phyloP scores from a whole-genome alignment of 2,113 vertebrate species.

The Halichoeres trimaculatus region DNA sequence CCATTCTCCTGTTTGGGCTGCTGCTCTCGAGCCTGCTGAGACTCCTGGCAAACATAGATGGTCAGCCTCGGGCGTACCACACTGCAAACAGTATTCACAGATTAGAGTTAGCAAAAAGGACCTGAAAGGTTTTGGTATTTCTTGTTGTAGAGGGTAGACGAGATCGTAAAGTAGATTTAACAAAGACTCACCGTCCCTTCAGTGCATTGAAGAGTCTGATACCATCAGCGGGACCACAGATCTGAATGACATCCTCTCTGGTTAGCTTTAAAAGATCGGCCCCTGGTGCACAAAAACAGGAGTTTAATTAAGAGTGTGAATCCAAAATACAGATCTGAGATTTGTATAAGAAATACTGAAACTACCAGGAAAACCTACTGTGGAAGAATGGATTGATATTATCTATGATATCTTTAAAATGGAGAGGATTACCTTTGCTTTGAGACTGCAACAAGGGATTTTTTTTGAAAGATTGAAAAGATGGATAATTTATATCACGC shows the following conservation, averaged over 20 bases:
- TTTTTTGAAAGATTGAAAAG: no score
- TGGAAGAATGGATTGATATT: no score
- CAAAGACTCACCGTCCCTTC: slow-evolving; percentile 88
- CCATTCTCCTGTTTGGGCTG: slow-evolving; percentile 92
- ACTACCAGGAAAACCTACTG: no score
- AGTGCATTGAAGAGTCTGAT: slow-evolving; percentile 96
- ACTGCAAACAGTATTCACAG: slow-evolving; percentile 72
- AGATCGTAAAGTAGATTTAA: background rate
- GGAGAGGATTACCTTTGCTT: no score
- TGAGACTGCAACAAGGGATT: no score
- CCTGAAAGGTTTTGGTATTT: background rate
- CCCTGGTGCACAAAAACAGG: slow-evolving; percentile 77
- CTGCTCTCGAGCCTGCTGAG: slow-evolving; percentile 89
- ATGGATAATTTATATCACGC: no score
- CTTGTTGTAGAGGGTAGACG: background rate
- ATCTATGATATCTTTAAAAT: no score
- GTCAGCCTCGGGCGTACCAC: slow-evolving; percentile 94
- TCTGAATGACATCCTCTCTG: slow-evolving; percentile 97
- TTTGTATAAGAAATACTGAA: no score
- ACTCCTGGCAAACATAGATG: slow-evolving; percentile 96
- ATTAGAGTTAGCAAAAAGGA: background rate
- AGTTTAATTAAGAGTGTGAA: background rate
- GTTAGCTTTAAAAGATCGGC: slow-evolving; percentile 95
- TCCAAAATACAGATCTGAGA: no score
- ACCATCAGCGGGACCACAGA: slow-evolving; percentile 97